phyloP scores from a whole-genome alignment of 2,888 invertebrate species.

The Thecocarcelia acutangulata region DNA sequence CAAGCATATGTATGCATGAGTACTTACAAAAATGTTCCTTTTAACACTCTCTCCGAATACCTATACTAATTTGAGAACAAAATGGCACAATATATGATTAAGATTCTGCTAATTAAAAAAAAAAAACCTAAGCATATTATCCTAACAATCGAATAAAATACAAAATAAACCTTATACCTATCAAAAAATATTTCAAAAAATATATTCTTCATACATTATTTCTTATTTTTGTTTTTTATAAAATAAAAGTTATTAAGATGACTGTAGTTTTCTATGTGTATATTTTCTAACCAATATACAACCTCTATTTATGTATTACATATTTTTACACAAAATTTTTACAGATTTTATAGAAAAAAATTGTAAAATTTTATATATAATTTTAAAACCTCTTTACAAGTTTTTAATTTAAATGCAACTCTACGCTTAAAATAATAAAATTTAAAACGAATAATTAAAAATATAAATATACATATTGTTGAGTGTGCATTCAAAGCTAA shows the following conservation, averaged over 20 bases:
- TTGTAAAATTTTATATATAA: conserved; percentile 11
- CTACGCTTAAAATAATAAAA: conserved; percentile 29
- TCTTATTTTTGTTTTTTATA: not conserved
- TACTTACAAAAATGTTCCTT: no score
- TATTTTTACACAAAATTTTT: conserved; percentile 48
- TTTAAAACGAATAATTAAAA: conserved; percentile 1
- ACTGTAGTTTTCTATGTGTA: conserved; percentile 41
- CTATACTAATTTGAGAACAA: no score
- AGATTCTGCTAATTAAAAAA: no score
- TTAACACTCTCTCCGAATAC: no score
- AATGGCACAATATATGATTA: no score
- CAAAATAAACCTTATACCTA: not conserved
- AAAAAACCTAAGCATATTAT: no score
- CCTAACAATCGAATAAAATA: no score
- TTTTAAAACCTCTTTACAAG: conserved; percentile 30
- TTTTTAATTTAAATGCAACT: conserved; percentile 24
- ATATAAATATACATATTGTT: conserved; percentile 18
- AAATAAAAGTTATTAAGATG: conserved; percentile 6
- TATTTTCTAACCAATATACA: conserved; percentile 50
- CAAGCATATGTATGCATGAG: no score
- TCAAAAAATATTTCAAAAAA: not conserved
- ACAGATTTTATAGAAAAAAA: conserved; percentile 21
- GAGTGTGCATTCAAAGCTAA: conserved; percentile 30
- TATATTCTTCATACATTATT: not conserved
- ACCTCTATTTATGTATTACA: conserved; percentile 11